These are phyloP conservation scores for Apodemus agrarius DNA, from an alignment of 2,797 vertebrate species.

Conservation along the genomic window DNA sequence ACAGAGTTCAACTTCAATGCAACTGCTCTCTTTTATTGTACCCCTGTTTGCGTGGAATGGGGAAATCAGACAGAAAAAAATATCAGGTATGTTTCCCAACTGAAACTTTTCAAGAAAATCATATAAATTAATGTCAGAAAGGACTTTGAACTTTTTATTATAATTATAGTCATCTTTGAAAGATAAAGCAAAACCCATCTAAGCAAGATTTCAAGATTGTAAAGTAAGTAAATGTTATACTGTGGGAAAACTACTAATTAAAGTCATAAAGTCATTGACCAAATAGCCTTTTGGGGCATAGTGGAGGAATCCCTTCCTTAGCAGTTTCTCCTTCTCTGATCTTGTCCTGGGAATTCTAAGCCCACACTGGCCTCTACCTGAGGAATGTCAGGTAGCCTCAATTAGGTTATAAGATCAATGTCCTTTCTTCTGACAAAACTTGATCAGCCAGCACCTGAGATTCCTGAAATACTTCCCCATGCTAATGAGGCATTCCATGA, in stretches of 20 bases:
- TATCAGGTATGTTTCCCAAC: background rate
- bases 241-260: background rate
- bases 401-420: background rate
- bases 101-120: constrained; percentile 33
- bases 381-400: background rate
- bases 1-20: background rate
- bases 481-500: too few relatives aligned
- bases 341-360: background rate
- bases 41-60: background rate
- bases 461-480: too few relatives aligned
- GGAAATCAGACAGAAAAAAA: background rate
- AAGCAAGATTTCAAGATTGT: background rate
- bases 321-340: background rate
- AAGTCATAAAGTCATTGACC: background rate
- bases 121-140: background rate
- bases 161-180: background rate
- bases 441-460: too few relatives aligned
- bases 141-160: background rate
- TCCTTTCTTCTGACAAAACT: background rate
- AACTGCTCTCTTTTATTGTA: background rate
- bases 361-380: background rate
- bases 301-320: background rate
- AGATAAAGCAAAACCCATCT: background rate
- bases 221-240: background rate
- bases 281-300: background rate